These are phyloP conservation scores for Poeciliopsis gracilis DNA, from an alignment of 2,797 vertebrate genomes.

Conservation along the genomic window DNA sequence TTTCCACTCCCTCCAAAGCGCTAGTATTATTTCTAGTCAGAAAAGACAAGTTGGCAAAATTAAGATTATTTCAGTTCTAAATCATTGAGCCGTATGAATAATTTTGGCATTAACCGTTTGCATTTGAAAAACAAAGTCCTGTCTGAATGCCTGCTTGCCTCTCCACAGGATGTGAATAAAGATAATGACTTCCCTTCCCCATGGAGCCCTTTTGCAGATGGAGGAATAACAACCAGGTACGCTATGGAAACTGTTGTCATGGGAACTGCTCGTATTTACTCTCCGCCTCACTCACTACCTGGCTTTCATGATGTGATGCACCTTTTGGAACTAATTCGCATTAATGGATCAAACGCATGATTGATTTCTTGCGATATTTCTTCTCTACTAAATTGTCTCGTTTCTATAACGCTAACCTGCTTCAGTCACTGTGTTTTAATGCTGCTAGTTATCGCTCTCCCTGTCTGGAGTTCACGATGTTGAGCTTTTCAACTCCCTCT, in stretches of 20 bases:
- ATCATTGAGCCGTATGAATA: neutral
- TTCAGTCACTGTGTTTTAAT: constrained; percentile 31
- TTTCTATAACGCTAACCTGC: constrained; percentile 31
- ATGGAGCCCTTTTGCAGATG: constrained; percentile 92
- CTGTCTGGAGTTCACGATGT: constrained; percentile 35
- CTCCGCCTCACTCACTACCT: neutral
- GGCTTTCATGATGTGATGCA: constrained; percentile 12
- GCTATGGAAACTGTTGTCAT: constrained; percentile 66
- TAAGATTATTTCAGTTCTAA: neutral
- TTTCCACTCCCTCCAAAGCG: neutral
- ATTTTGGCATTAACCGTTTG: neutral
- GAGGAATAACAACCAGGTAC: constrained; percentile 88
- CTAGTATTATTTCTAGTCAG: neutral
- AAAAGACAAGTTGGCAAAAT: neutral
- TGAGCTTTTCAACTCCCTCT: constrained; percentile 34
- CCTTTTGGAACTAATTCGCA: constrained; percentile 16
- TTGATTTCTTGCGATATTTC: neutral
- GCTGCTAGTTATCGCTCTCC: constrained; percentile 39
- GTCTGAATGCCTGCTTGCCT: constrained; percentile 39
- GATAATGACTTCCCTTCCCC: constrained; percentile 89
- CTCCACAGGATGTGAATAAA: constrained; percentile 87
- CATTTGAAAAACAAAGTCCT: constrained; percentile 2
- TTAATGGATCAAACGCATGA: neutral
- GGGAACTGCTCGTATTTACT: constrained; percentile 51
- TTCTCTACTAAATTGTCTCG: neutral